These are phyloP conservation scores for Philaenus spumarius DNA, from an alignment of 1,140 invertebrate species.

Conservation along the genomic window DNA sequence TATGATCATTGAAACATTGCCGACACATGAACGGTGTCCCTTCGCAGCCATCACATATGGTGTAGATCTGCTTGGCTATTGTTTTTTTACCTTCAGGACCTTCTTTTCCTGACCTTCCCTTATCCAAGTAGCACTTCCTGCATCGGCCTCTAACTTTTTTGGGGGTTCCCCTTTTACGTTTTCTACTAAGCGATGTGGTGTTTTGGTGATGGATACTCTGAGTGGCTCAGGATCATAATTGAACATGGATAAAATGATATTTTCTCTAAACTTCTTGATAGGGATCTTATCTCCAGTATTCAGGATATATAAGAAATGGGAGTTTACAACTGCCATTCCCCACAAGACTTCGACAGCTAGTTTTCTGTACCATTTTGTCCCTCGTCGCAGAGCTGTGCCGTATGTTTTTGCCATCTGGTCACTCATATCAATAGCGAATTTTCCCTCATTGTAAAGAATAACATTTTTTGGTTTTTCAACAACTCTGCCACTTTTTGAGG, in stretches of 20 bases:
- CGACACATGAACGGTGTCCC: background rate
- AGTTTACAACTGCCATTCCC: background rate
- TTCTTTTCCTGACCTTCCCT: background rate
- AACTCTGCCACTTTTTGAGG: background rate
- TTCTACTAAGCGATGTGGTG: background rate
- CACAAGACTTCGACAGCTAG: background rate
- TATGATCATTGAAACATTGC: background rate
- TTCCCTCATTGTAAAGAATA: background rate
- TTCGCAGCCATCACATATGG: background rate
- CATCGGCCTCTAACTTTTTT: background rate
- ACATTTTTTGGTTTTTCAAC: background rate
- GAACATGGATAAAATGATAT: background rate
- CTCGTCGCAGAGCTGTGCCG: background rate
- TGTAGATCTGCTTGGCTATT: background rate
- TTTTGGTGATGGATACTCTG: background rate
- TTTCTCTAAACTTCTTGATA: background rate
- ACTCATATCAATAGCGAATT: background rate
- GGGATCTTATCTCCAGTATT: background rate
- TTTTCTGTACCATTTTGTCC: conserved; percentile 1
- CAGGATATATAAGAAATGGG: background rate
- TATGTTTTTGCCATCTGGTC: background rate
- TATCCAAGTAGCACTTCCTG: background rate
- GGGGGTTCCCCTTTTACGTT: background rate
- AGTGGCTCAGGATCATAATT: background rate
- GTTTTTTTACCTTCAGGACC: background rate